Conservation (phyloP, 2,113 vertebrate species). For the Poecile atricapillus region DNA sequence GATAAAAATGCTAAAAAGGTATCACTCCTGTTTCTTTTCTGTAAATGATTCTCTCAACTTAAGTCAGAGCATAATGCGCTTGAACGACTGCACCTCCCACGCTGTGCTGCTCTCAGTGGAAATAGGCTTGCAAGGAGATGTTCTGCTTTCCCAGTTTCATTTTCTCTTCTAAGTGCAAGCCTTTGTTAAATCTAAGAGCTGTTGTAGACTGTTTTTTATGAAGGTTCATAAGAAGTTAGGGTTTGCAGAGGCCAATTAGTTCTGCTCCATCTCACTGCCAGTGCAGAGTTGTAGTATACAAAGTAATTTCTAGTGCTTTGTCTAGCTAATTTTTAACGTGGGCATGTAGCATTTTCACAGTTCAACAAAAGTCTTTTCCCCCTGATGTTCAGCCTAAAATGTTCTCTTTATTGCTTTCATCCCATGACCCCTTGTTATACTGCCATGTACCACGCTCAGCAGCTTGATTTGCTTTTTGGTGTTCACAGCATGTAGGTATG, state of each 20-base stretch:
- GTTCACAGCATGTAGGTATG: conserved; percentile 28
- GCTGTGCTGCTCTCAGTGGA: background rate
- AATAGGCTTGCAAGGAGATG: background rate
- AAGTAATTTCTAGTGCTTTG: conserved; percentile 31
- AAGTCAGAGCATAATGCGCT: background rate
- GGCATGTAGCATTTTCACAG: background rate
- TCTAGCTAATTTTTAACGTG: conserved; percentile 47
- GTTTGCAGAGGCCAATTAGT: conserved; percentile 48
- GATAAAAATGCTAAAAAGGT: background rate
- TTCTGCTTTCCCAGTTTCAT: conserved; percentile 19
- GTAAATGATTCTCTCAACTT: background rate
- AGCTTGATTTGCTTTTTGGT: conserved; percentile 47
- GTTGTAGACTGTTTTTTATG: background rate
- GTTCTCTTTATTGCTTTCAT: conserved; percentile 41
- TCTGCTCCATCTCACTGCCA: conserved; percentile 46
- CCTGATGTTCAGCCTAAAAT: conserved; percentile 18
- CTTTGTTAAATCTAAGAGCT: conserved; percentile 18
- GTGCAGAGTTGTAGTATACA: background rate
- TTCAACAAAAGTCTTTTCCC: background rate
- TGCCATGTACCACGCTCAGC: background rate
- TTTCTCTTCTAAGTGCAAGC: background rate
- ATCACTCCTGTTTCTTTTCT: background rate
- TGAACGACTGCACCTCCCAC: background rate
- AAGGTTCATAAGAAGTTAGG: conserved; percentile 33
- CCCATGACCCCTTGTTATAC: conserved; percentile 14